Evolutionary conservation across 1,140 invertebrate genomes (phyloP).

Genomic region (Elysia chlorotica): DNA sequence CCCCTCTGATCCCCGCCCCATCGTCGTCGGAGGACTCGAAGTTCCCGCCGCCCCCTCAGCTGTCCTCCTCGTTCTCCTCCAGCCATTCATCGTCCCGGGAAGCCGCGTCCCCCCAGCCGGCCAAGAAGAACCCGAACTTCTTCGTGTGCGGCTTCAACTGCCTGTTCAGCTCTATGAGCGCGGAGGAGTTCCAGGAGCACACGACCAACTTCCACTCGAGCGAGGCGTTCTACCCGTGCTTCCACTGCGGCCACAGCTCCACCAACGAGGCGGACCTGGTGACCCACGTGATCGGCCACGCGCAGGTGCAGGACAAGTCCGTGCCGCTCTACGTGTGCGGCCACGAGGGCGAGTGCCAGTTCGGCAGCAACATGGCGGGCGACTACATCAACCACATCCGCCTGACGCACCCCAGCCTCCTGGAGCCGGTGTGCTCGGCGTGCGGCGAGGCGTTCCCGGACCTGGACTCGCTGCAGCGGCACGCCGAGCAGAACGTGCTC

Average conservation of each 20-base stretch:
- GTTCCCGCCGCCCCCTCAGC: background rate
- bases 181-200: slow-evolving; percentile 39
- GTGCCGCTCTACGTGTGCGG: slow-evolving; percentile 39
- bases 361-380: slow-evolving; percentile 38
- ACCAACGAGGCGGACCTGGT: slow-evolving; percentile 37
- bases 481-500: slow-evolving; percentile 40
- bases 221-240: slow-evolving; percentile 37
- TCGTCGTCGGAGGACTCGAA: slow-evolving; percentile 5
- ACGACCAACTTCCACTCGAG: slow-evolving; percentile 28
- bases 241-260: slow-evolving; percentile 40
- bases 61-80: background rate
- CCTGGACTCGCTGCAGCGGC: slow-evolving; percentile 28
- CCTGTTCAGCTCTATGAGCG: slow-evolving; percentile 35
- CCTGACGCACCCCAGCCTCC: slow-evolving; percentile 32
- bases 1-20: slow-evolving; percentile 3
- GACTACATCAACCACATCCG: slow-evolving; percentile 41
- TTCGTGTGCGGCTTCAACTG: slow-evolving; percentile 48
- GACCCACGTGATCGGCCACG: slow-evolving; percentile 35
- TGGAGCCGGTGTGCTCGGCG: slow-evolving; percentile 30
- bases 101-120: background rate
- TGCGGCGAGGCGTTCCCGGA: slow-evolving; percentile 33
- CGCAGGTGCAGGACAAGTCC: slow-evolving; percentile 37
- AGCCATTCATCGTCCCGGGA: too few species aligned
- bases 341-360: slow-evolving; percentile 35
- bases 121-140: slow-evolving; percentile 27